Evolutionary conservation across 2,797 vertebrate genomes (phyloP), one percentile per base, ranked within the genome.

Genomic region (Argya squamiceps): DNA sequence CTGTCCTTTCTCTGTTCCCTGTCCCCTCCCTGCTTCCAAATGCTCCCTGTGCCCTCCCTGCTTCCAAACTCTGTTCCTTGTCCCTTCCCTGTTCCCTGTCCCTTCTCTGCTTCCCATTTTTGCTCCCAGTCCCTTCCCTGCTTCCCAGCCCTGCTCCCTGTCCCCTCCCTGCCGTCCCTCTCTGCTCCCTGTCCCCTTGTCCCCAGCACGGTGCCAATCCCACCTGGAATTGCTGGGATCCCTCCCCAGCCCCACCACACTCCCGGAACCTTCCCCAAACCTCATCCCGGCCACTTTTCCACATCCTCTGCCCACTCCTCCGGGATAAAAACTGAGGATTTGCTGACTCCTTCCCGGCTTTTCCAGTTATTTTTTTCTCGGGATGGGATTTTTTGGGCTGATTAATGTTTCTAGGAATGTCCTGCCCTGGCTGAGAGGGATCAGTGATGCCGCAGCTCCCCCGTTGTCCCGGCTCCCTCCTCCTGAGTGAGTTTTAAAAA

Each of bases 401-500:
- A 13, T 1, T 15, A 17, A 30, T 10, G 11, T 46, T 74, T 11
- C 41, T 41, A 12, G 53, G 74, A 52, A 67, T 39, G 69, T 91
- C 27, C 58, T 11, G 27, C 37, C 39, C 79, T 3, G 30, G 37
- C 17, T 52, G 60, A 12, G 29, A 15, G 55, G 55, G 46, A 20
- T 58, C 37, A 15, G 1, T n/a, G 43, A 4, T 44, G 67, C 78
- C 49, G 47, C 78, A 34, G 53, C 47, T 53, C 20, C 34, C 34
- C 0, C 0, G 1, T 34, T 63, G n/a, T 41, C 73, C 58, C 11
- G 0, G 17, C 5, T 62, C 23, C 44, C 4, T 0, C 52, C 56
- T 80, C 65, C 77, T 0, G 1, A 9, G n/a, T 17, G 74, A 15
- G 30, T 87, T 49, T 17, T 34, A 19, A 59, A 59, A 56, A 43